Conservation (phyloP, 2,888 invertebrate genomes). For the Timema cristinae region DNA sequence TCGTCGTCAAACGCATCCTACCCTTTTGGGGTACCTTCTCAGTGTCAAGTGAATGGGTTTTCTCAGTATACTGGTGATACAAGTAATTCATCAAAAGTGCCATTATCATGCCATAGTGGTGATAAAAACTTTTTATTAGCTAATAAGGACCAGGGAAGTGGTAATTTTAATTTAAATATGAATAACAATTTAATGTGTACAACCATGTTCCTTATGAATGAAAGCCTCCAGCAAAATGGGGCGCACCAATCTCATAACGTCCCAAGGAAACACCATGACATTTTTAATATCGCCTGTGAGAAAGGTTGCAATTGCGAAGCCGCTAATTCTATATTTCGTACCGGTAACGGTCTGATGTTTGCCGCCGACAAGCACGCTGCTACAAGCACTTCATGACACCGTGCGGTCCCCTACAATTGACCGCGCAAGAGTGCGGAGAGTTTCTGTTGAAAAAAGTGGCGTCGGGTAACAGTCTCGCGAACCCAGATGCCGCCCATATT, state of each 20-base stretch:
- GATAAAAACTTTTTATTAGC: slow-evolving; percentile 10
- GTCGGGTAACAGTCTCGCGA: slow-evolving; percentile 41
- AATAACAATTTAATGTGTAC: slow-evolving; percentile 33
- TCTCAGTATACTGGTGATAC: slow-evolving; percentile 19
- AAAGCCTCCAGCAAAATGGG: slow-evolving; percentile 30
- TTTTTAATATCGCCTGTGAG: slow-evolving; percentile 33
- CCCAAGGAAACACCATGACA: slow-evolving; percentile 33
- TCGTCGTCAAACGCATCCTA: slow-evolving; percentile 21
- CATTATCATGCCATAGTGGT: not conserved
- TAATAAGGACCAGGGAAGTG: slow-evolving; percentile 17
- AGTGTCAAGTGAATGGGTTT: slow-evolving; percentile 25
- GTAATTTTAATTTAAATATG: slow-evolving; percentile 26
- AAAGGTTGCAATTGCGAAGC: slow-evolving; percentile 45
- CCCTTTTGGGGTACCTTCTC: slow-evolving; percentile 24
- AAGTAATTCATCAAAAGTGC: not conserved
- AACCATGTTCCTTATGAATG: slow-evolving; percentile 34
- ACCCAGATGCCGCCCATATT: slow-evolving; percentile 16
- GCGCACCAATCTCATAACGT: slow-evolving; percentile 26
- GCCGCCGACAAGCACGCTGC: slow-evolving; percentile 45
- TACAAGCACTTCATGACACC: slow-evolving; percentile 67
- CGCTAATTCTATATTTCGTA: slow-evolving; percentile 42
- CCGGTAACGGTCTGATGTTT: slow-evolving; percentile 44
- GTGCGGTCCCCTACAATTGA: slow-evolving; percentile 66
- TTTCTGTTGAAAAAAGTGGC: slow-evolving; percentile 71
- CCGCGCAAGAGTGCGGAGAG: slow-evolving; percentile 74